A percentile compares a stretch with the other conserved stretches of the same genome.
phyloP scores from a whole-genome alignment of 2,797 vertebrate genomes.

The Vespertilio murinus region DNA sequence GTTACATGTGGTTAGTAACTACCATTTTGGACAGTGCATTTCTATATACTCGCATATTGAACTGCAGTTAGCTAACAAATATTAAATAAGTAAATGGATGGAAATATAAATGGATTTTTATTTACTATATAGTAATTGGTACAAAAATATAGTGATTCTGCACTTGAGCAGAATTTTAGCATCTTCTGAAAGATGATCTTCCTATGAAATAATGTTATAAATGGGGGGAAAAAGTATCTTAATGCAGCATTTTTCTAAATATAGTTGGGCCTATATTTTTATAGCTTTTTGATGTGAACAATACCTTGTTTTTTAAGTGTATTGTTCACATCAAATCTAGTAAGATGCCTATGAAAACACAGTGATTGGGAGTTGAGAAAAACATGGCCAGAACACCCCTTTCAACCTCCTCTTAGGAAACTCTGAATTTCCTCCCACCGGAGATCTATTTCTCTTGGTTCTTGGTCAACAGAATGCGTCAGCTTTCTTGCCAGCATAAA shows the following conservation, averaged over 20 bases:
- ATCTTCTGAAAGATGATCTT: constrained; percentile 78
- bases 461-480: constrained; percentile 68
- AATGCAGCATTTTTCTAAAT: constrained; percentile 65
- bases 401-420: neutral
- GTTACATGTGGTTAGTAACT: neutral
- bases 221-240: constrained; percentile 76
- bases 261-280: constrained; percentile 70
- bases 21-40: neutral
- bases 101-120: constrained; percentile 59
- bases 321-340: neutral
- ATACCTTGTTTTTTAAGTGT: neutral
- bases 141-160: constrained; percentile 75
- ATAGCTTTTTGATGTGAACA: constrained; percentile 39
- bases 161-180: constrained; percentile 75
- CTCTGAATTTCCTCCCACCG: neutral
- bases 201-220: constrained; percentile 72
- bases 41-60: neutral
- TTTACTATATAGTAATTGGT: neutral
- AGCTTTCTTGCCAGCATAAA: constrained; percentile 78
- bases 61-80: neutral
- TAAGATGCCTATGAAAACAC: neutral
- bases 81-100: neutral
- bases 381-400: neutral
- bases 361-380: neutral
- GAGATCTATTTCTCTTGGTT: constrained; percentile 31